Base-by-base conservation (phyloP, 1,140 invertebrate genomes). In the Acyrthosiphon pisum region DNA sequence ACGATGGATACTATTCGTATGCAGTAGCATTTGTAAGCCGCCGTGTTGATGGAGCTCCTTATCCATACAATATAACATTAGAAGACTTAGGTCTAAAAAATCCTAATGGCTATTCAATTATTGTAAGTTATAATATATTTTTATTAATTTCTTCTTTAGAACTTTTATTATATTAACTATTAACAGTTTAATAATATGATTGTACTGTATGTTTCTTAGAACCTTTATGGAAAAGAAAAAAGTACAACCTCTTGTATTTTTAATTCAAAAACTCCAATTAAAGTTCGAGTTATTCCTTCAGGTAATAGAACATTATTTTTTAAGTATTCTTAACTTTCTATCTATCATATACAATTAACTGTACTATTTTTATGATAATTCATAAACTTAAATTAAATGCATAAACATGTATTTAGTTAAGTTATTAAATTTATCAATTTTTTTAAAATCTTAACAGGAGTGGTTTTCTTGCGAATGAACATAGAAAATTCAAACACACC, bases 31-130 rank as follows among this genome's bases (percentile, higher is more conserved):
- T 96, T 93, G 95, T 97, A 14, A 96, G 96, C 93, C 94, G 95
- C 93, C 95, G 96, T 60, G 95, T 95, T 3, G 96, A 97, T 94
- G 97, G 97, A 6, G 95, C 95, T 83, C 96, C 96, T 0, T 96
- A 96, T 94, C 94, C 95, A 22, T 95, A 96, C 1, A 95, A 95
- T n/a, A 95, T 96, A 41, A 95, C 95, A 1, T 94, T 96, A 35
- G 94, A 95, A 14, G 98, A 98, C 95, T 95, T 99, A 22, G 98
- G 98, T 37, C 95, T 98, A 3, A 96, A 96, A 90, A 97, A 97
- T 95, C 96, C 96, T 23, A 95, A 96, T 94, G 98, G 98, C 93
- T 99, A 99, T 95, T 96, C 96, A 95, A 97, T 99, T 53, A 97
- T 97, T 95, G 98, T 98, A 95, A 95, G 95, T 93, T 18, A 14